Evolutionary conservation across 2,113 vertebrate genomes (phyloP).

Genomic region (Equus quagga): DNA sequence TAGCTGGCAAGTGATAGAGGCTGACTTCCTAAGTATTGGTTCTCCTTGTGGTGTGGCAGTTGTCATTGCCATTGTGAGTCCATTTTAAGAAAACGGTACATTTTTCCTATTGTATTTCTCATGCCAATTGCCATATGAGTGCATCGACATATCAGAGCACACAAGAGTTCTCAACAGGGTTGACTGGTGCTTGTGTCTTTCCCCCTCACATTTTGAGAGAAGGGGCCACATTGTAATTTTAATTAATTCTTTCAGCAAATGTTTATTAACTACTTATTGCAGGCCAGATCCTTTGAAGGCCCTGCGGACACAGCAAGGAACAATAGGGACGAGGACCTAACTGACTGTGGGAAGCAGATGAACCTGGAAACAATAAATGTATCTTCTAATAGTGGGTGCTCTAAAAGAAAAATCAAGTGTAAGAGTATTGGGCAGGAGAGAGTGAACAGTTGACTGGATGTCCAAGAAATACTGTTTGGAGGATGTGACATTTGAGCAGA

Average conservation of each 20-base stretch:
- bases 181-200: not conserved
- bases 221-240: not conserved
- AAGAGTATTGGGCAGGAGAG: too few species aligned
- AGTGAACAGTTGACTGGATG: too few species aligned
- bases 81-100: not conserved
- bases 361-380: not conserved
- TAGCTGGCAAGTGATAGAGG: not conserved
- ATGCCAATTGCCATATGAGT: accelerated
- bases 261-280: not conserved
- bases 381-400: too few species aligned
- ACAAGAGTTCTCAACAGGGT: accelerated
- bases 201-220: not conserved
- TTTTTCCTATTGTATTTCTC: not conserved
- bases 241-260: not conserved
- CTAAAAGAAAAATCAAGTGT: accelerated
- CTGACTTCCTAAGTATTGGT: too few species aligned
- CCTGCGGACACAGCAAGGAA: not conserved
- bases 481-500: not conserved
- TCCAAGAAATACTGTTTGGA: not conserved
- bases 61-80: accelerated
- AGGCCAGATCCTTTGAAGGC: too few species aligned
- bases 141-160: accelerated
- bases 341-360: not conserved
- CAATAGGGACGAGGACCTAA: accelerated
- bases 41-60: not conserved